Conservation (phyloP, 2,113 vertebrate species). For the Zosterops lateralis region DNA sequence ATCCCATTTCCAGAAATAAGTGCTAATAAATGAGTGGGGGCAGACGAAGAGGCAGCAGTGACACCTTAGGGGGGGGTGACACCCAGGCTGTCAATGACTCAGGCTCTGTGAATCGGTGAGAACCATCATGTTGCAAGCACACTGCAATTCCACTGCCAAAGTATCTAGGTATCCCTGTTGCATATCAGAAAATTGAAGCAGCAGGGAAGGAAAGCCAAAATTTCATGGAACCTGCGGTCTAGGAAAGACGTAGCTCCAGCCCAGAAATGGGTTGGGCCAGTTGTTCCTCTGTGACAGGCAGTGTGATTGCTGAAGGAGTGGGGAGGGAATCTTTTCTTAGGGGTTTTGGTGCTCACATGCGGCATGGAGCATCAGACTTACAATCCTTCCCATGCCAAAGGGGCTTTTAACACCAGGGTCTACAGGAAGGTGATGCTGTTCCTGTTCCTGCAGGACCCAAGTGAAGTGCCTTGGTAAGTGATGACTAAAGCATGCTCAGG, state of each 20-base stretch:
- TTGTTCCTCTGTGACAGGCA: not conserved
- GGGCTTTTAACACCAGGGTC: not conserved
- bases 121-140: not conserved
- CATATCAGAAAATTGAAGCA: not conserved
- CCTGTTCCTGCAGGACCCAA: not conserved
- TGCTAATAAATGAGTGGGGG: not conserved
- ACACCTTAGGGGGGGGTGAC: not conserved
- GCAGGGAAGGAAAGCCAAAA: not conserved
- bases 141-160: not conserved
- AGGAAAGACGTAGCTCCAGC: not conserved
- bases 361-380: not conserved
- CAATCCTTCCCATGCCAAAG: not conserved
- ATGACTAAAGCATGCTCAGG: not conserved
- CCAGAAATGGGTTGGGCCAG: accelerated
- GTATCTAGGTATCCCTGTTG: accelerated
- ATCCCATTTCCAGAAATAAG: not conserved
- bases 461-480: too few relatives aligned
- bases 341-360: not conserved
- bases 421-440: not conserved
- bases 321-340: not conserved
- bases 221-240: accelerated
- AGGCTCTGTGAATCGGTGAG: not conserved
- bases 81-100: not conserved
- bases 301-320: accelerated
- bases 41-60: accelerated